Evolutionary conservation across 2,797 vertebrate genomes (phyloP), one percentile per base, ranked within the genome.

Genomic region (Pogonophryne albipinna): DNA sequence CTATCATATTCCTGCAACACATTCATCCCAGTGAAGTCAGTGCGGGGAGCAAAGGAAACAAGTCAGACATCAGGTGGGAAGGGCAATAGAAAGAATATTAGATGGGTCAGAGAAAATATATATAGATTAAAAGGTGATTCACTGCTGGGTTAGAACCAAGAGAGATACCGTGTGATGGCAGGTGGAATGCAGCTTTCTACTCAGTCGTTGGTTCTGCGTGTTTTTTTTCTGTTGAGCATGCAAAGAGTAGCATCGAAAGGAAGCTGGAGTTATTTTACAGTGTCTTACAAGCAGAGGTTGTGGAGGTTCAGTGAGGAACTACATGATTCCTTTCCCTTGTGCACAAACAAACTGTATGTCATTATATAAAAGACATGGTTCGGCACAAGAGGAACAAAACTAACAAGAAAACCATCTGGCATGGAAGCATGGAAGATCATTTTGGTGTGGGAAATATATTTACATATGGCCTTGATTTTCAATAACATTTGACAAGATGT

Each of bases 181-280:
- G 23, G 23, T 27, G 23, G 23, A 27, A 27, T 27, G 23, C 23
- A 27, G 23, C 23, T 27, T 27, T 27, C 23, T 27, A 27, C 23
- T 27, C 23, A 3, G 66, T 66, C 84, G 78, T 56, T 44, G 20
- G 62, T 80, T 58, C 41, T 45, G 53, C 23, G 23, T 79, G 27
- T 55, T 85, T 79, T 51, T 85, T 89, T 44, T 83, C 42, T 85
- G 79, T 79, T 88, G 91, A 85, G 90, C 96, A 97, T 98, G 97
- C 97, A 96, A 91, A 91, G 76, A 80, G 84, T 93, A 94, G 91
- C 89, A 64, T 44, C 86, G 80, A 93, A 82, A 66, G 65, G 76
- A 80, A 80, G 87, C 82, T 90, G 89, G 86, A 94, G 92, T 90
- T 96, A 96, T 94, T 92, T 93, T 96, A 96, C 96, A 97, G 89